A percentile compares a stretch with the other conserved stretches of the same genome.
These are phyloP conservation scores for Aurelia aurita DNA, from an alignment of 30 jellyfish, hydroid and myxozoan species.

Conservation along the genomic window DNA sequence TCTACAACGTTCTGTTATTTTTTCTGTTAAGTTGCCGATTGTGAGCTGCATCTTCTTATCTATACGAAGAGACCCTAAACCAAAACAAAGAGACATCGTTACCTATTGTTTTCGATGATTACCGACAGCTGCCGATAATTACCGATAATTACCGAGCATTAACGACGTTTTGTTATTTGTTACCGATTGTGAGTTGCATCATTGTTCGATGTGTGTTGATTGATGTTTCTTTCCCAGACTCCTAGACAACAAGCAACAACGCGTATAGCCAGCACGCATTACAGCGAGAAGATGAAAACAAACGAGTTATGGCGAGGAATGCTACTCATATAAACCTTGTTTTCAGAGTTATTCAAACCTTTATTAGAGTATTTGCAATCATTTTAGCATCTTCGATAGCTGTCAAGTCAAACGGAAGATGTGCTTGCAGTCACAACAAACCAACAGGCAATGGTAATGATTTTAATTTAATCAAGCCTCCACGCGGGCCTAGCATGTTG, in stretches of 20 bases:
- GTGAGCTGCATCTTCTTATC: no score
- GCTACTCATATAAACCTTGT: neutral
- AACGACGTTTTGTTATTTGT: neutral
- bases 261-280: slow-evolving; percentile 54
- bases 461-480: neutral
- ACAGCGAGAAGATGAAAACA: slow-evolving; percentile 46
- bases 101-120: no score
- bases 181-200: slow-evolving; percentile 6
- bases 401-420: slow-evolving; percentile 71
- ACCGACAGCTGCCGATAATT: no score
- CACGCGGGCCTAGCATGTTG: slow-evolving; percentile 40
- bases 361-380: slow-evolving; percentile 36
- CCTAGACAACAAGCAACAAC: slow-evolving; percentile 12
- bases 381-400: slow-evolving; percentile 43
- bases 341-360: slow-evolving; percentile 9
- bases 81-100: no score
- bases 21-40: no score
- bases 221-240: slow-evolving; percentile 56
- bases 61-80: no score
- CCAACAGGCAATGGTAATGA: slow-evolving; percentile 64
- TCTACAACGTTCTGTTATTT: no score
- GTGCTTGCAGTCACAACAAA: slow-evolving; percentile 63
- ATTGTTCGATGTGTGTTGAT: slow-evolving; percentile 24
- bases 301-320: slow-evolving; percentile 50
- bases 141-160: no score